Evolutionary conservation across 2,113 vertebrate species (phyloP).

Genomic region (Zootoca vivipara): DNA sequence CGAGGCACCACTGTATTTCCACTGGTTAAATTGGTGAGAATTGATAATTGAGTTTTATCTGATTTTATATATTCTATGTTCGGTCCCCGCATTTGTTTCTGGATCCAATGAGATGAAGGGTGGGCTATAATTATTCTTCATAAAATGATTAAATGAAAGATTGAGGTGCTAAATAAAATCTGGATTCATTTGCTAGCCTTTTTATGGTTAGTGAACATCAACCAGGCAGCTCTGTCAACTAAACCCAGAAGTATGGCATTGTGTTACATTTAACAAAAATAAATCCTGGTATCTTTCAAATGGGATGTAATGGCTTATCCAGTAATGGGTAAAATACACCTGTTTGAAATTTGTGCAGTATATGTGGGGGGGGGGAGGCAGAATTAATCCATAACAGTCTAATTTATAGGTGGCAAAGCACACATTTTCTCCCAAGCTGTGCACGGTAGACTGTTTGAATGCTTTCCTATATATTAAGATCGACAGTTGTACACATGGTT

Average conservation of each 20-base stretch:
- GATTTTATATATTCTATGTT: too few species aligned
- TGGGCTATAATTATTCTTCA: too few species aligned
- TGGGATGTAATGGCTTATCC: not conserved
- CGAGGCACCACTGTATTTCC: too few species aligned
- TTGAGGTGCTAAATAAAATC: not conserved
- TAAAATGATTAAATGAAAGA: not conserved
- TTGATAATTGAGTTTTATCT: too few species aligned
- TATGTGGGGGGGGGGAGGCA: not conserved
- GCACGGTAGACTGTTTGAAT: slow-evolving; percentile 13
- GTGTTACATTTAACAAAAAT: not conserved
- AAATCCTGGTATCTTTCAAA: not conserved
- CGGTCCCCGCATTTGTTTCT: too few species aligned
- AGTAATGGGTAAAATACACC: slow-evolving; percentile 35
- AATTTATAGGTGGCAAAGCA: slow-evolving; percentile 6
- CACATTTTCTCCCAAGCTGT: slow-evolving; percentile 8
- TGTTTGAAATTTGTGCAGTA: slow-evolving; percentile 1
- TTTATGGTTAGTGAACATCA: too few species aligned
- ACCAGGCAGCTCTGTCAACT: not conserved
- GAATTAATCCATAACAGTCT: slow-evolving; percentile 7
- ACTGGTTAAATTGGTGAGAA: too few species aligned
- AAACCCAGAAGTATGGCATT: slow-evolving; percentile 12
- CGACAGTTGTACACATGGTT: slow-evolving; percentile 19
- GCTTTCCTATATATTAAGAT: slow-evolving; percentile 18
- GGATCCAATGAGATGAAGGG: too few species aligned
- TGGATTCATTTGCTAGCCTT: not conserved